Percentiles rank a stretch among this genome's conserved stretches.
Conservation (phyloP, 2,888 invertebrate species). For the Chaetogeoica ovagalla region DNA sequence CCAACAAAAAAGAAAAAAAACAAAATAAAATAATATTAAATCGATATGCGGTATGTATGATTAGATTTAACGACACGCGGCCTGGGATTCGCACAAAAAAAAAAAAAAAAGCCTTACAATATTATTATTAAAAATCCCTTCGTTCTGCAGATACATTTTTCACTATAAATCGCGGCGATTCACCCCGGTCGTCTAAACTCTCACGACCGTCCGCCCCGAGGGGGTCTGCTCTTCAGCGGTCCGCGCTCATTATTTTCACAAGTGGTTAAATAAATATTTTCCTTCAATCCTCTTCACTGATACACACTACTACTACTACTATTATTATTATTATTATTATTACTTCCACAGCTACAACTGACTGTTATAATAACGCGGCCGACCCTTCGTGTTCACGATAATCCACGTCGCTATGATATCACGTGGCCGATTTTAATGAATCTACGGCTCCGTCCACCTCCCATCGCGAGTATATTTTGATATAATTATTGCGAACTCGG, state of each 20-base stretch:
- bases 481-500: background rate
- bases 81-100: background rate
- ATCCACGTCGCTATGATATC: slow-evolving; percentile 1
- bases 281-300: background rate
- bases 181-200: background rate
- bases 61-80: background rate
- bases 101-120: no score
- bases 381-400: no score
- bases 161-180: slow-evolving; percentile 21
- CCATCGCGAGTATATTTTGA: background rate
- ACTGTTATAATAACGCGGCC: background rate
- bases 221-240: background rate
- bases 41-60: background rate
- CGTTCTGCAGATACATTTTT: background rate
- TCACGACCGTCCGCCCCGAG: background rate
- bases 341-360: background rate
- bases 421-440: slow-evolving; percentile 50
- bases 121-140: background rate
- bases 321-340: no score
- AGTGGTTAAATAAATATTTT: slow-evolving; percentile 48
- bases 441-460: background rate
- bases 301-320: background rate
- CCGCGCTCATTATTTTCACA: slow-evolving; percentile 47
- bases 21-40: background rate
- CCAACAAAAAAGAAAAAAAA: background rate